These are phyloP conservation scores for Cardiocondyla obscurior DNA, from an alignment of 1,140 invertebrate species.

Conservation along the genomic window DNA sequence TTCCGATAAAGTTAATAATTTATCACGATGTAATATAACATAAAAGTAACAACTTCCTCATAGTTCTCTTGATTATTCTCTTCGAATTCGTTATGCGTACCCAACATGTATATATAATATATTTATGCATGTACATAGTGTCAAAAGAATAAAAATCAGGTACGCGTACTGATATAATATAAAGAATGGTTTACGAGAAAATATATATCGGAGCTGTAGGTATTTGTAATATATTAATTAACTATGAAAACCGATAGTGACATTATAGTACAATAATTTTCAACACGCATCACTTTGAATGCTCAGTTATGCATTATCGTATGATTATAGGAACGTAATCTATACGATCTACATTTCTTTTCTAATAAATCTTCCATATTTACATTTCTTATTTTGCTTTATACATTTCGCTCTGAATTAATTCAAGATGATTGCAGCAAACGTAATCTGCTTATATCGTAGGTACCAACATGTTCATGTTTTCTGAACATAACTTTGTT, in stretches of 20 bases:
- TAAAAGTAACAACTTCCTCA: neutral
- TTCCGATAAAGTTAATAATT: neutral
- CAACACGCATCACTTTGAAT: conserved; percentile 17
- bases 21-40: neutral
- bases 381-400: neutral
- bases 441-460: conserved; percentile 13
- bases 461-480: conserved; percentile 2
- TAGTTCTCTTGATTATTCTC: conserved; percentile 16
- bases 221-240: conserved; percentile 60
- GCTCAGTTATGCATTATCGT: conserved; percentile 3
- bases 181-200: conserved; percentile 25
- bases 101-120: conserved; percentile 45
- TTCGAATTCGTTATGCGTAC: conserved; percentile 31
- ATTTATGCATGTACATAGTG: conserved; percentile 62
- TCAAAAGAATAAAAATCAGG: conserved; percentile 34
- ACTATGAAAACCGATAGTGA: conserved; percentile 28
- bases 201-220: conserved; percentile 39
- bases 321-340: conserved; percentile 16
- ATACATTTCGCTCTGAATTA: neutral
- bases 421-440: neutral
- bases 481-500: neutral
- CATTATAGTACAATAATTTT: conserved; percentile 54
- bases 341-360: neutral
- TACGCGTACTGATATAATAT: neutral
- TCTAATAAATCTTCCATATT: conserved; percentile 32